Percentiles rank a stretch among this genome's conserved stretches.
These are phyloP conservation scores for Tineola bisselliella DNA, from an alignment of 2,888 invertebrate species.

Conservation along the genomic window DNA sequence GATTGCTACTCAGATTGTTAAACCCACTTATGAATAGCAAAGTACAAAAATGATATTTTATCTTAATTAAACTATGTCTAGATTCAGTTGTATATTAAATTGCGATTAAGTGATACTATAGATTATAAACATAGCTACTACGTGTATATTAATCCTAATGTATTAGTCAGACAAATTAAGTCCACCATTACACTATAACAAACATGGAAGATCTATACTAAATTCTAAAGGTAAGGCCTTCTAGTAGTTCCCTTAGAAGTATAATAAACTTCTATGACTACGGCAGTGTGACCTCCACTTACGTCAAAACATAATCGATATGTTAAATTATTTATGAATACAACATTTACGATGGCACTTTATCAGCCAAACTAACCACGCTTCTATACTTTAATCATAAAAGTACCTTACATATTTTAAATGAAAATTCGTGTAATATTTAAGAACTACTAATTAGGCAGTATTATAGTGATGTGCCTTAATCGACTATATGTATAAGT, in stretches of 20 bases:
- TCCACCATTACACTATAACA: slow-evolving; percentile 32
- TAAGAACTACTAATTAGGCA: neutral
- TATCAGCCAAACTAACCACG: slow-evolving; percentile 33
- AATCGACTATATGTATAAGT: slow-evolving; percentile 16
- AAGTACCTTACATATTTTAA: neutral
- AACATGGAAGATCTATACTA: slow-evolving; percentile 65
- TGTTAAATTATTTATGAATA: slow-evolving; percentile 56
- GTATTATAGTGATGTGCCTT: slow-evolving; percentile 1
- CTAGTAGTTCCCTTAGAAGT: neutral
- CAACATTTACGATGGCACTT: slow-evolving; percentile 58
- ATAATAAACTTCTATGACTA: neutral
- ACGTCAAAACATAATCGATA: slow-evolving; percentile 42
- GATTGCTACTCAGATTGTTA: slow-evolving; percentile 52
- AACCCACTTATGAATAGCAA: slow-evolving; percentile 63
- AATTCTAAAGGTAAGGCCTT: slow-evolving; percentile 43
- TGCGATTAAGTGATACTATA: neutral
- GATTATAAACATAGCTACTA: slow-evolving; percentile 17
- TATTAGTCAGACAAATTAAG: slow-evolving; percentile 30
- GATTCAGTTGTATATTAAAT: neutral
- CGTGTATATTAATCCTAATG: slow-evolving; percentile 13
- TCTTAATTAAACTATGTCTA: slow-evolving; percentile 44
- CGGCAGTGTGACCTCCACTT: neutral
- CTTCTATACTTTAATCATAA: neutral
- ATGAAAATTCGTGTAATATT: slow-evolving; percentile 1
- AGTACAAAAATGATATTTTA: slow-evolving; percentile 65